Base-by-base conservation (phyloP, 1,140 invertebrate species). In the Lucilia sericata region DNA sequence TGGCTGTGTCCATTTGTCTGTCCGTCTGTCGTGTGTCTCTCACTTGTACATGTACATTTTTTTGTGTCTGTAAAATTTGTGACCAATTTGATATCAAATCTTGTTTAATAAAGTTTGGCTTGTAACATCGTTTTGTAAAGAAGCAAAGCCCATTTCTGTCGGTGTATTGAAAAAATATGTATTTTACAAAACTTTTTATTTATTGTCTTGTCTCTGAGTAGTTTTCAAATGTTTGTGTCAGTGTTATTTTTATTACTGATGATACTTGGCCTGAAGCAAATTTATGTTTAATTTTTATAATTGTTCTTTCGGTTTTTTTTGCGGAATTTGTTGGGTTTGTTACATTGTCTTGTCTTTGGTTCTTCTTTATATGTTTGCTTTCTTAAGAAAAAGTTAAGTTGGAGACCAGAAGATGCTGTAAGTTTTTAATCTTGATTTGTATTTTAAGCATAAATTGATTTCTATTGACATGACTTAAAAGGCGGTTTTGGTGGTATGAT, bases 251-350 rank as follows among this genome's bases (percentile, higher is more conserved):
- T 65, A 30, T 30, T 65, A n/a, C n/a, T 65, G 14, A 9, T 65
- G 60, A 8, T 65, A 30, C n/a, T 19, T 21, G 12, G 65, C 65
- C 65, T 70, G 9, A 70, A n/a, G 65, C n/a, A 70, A 70, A 70
- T 70, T 70, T 70, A 70, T 70, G 65, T 70, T 70, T 70, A 70
- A 70, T 70, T 70, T 21, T 70, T 70, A 21, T 55, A 70, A 70
- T 21, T 19, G n/a, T 70, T 70, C n/a, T 55, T 55, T 55, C 25
- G 51, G 5, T 70, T 21, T 21, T 25, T 70, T 70, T 70, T 70
- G 7, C 55, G 1, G n/a, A 60, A 60, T 70, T 9, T 70, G 21
- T 12, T 25, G 8, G n/a, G 17, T 70, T 12, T 65, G n/a, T 42
- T 42, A 42, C 42, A 42, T 42, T 70, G 65, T 7, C 21, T 70